Conservation (phyloP, 2,888 invertebrate species). For the Hetaerina titia region DNA sequence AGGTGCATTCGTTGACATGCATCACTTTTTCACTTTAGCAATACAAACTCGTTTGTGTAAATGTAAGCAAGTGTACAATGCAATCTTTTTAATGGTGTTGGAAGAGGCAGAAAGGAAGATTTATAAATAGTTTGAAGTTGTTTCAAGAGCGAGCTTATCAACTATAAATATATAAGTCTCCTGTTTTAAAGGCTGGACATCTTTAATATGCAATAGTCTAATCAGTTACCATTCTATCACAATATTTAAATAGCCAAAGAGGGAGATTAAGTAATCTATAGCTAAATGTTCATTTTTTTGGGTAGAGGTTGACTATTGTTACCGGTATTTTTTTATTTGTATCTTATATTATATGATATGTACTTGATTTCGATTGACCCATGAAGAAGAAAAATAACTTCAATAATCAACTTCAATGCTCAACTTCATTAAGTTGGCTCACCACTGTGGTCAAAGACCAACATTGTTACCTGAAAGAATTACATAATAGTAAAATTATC, state of each 20-base stretch:
- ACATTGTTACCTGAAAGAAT: slow-evolving; percentile 64
- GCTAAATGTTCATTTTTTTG: slow-evolving; percentile 67
- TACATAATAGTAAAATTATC: slow-evolving; percentile 42
- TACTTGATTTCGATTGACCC: slow-evolving; percentile 50
- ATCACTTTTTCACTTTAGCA: slow-evolving; percentile 65
- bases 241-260: slow-evolving; percentile 67
- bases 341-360: slow-evolving; percentile 61
- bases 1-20: slow-evolving; percentile 51
- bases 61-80: slow-evolving; percentile 67
- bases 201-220: slow-evolving; percentile 65
- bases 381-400: slow-evolving; percentile 47
- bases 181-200: slow-evolving; percentile 67
- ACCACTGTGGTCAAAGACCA: slow-evolving; percentile 67
- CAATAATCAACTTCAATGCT: slow-evolving; percentile 55
- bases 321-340: slow-evolving; percentile 65
- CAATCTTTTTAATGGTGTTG: slow-evolving; percentile 65
- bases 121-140: slow-evolving; percentile 65
- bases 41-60: slow-evolving; percentile 59
- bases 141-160: slow-evolving; percentile 67
- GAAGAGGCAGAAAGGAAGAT: slow-evolving; percentile 66
- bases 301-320: slow-evolving; percentile 67
- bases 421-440: slow-evolving; percentile 66
- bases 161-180: slow-evolving; percentile 65
- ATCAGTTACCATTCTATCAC: slow-evolving; percentile 66
- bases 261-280: slow-evolving; percentile 63